phyloP scores from a whole-genome alignment of 2,888 invertebrate species.

The Drosophila algonquin region DNA sequence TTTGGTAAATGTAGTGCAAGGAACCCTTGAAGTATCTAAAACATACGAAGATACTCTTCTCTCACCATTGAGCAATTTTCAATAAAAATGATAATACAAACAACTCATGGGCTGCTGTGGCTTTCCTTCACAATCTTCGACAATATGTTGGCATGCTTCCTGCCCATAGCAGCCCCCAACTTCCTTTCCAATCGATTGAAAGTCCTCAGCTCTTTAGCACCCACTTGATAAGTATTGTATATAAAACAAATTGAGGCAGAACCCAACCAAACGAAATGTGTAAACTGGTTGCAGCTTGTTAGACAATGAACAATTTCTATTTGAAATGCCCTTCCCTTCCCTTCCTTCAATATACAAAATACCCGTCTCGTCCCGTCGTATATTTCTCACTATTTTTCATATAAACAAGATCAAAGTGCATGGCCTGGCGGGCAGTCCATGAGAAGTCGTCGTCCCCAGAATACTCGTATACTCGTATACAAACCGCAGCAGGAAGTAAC shows the following conservation, averaged over 20 bases:
- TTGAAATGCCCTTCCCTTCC: constrained; percentile 19
- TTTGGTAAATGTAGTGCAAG: neutral
- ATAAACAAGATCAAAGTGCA: constrained; percentile 78
- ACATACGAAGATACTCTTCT: neutral
- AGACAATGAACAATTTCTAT: constrained; percentile 48
- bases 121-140: constrained; percentile 36
- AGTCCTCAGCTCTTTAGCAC: constrained; percentile 63
- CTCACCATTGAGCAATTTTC: neutral
- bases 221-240: constrained; percentile 74
- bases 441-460: constrained; percentile 64
- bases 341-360: constrained; percentile 49
- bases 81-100: neutral
- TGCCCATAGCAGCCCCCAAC: neutral
- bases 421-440: constrained; percentile 54
- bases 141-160: constrained; percentile 53
- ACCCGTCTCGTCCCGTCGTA: constrained; percentile 6
- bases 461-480: constrained; percentile 43
- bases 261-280: constrained; percentile 15
- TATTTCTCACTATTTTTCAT: constrained; percentile 72
- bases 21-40: neutral
- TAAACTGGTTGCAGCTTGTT: constrained; percentile 24
- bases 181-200: constrained; percentile 37
- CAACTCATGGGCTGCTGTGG: neutral
- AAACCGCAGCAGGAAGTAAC: constrained; percentile 75
- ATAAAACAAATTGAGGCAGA: constrained; percentile 49